Evolutionary conservation across 2,888 invertebrate genomes (phyloP).

Genomic region (Aspidiotus rigidus): DNA sequence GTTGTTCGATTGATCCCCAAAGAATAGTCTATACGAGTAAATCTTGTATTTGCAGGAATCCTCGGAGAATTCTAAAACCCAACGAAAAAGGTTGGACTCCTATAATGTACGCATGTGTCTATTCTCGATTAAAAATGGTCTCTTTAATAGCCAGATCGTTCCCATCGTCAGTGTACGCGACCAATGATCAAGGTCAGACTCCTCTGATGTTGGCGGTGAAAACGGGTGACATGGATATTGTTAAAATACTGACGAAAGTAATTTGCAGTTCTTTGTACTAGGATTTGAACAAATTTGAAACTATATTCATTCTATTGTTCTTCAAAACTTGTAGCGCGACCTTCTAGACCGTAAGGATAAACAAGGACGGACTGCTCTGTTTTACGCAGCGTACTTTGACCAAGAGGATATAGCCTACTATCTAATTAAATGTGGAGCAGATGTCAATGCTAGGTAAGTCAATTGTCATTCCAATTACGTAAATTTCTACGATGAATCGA

Average conservation of each 20-base stretch:
- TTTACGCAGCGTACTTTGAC: constrained; percentile 53
- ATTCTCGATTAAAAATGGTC: constrained; percentile 36
- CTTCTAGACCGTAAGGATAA: constrained; percentile 36
- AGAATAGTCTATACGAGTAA: neutral
- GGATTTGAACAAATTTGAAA: neutral
- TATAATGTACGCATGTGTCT: constrained; percentile 40
- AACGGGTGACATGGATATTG: constrained; percentile 36
- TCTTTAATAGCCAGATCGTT: constrained; percentile 35
- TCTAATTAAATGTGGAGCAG: constrained; percentile 50
- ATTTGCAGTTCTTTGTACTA: neutral
- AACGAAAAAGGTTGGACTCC: constrained; percentile 39
- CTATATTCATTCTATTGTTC: neutral
- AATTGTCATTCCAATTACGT: neutral
- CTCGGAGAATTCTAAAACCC: neutral
- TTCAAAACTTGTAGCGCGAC: constrained; percentile 27
- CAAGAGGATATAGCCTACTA: constrained; percentile 48
- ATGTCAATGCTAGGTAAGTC: constrained; percentile 46
- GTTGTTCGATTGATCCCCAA: neutral
- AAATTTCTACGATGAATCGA: neutral
- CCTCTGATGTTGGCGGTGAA: constrained; percentile 38
- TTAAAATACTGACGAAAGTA: constrained; percentile 37
- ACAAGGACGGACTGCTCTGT: constrained; percentile 52
- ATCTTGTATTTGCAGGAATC: constrained; percentile 12
- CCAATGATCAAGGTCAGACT: constrained; percentile 36
- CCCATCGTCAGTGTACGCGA: constrained; percentile 33